A percentile compares a stretch with the other conserved stretches of the same genome.
phyloP scores from a whole-genome alignment of 2,888 invertebrate species.

The Sisyra nigra region DNA sequence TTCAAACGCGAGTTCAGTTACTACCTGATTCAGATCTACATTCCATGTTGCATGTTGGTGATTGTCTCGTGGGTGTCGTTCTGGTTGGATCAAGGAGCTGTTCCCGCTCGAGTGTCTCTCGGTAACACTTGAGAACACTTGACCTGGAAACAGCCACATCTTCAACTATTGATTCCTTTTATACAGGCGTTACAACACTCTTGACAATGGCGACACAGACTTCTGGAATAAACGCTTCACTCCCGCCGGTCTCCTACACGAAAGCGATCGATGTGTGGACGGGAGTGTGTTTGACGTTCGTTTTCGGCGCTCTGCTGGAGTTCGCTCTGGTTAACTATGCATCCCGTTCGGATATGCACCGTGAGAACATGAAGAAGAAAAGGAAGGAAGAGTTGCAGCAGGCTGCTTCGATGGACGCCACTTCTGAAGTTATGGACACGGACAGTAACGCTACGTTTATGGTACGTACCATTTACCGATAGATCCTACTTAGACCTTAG shows the following conservation, averaged over 20 bases:
- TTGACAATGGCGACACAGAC: conserved; percentile 97
- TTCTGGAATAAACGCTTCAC: conserved; percentile 87
- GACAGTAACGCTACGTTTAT: conserved; percentile 85
- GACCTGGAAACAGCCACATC: not conserved
- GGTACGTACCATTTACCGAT: conserved; percentile 52
- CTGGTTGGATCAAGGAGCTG: conserved; percentile 93
- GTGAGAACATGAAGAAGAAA: conserved; percentile 81
- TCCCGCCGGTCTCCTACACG: conserved; percentile 95
- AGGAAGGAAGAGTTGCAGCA: conserved; percentile 73
- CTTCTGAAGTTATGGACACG: conserved; percentile 71
- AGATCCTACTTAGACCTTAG: no score
- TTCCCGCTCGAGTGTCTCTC: conserved; percentile 83
- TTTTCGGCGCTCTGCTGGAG: conserved; percentile 92
- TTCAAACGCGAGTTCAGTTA: conserved; percentile 98
- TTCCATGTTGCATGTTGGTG: conserved; percentile 97
- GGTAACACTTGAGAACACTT: conserved; percentile 35
- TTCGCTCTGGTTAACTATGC: conserved; percentile 98
- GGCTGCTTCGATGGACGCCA: conserved; percentile 70
- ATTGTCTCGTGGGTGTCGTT: conserved; percentile 96
- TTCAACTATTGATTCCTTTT: not conserved
- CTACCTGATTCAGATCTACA: conserved; percentile 98
- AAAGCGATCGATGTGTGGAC: conserved; percentile 98
- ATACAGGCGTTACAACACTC: conserved; percentile 78
- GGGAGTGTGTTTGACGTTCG: conserved; percentile 92
- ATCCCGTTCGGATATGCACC: conserved; percentile 81